A percentile compares a stretch with the other conserved stretches of the same genome.
phyloP scores from a whole-genome alignment of 2,797 vertebrate genomes.

The Dicrostonyx torquatus region DNA sequence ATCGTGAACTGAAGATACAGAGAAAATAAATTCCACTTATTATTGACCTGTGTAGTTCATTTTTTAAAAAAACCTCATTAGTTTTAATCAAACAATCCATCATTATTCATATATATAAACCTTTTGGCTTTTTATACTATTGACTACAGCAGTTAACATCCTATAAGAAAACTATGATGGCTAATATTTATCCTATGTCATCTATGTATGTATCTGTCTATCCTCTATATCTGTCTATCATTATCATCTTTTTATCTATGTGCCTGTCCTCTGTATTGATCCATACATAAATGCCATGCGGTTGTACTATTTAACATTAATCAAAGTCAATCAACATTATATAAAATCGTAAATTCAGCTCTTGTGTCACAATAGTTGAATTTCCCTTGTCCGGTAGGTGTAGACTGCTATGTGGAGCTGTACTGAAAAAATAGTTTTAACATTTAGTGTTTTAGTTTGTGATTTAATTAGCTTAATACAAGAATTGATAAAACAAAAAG shows the following conservation, averaged over 20 bases:
- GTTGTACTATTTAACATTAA: background rate
- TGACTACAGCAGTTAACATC: background rate
- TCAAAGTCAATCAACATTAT: background rate
- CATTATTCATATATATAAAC: background rate
- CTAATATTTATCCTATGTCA: background rate
- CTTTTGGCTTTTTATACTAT: background rate
- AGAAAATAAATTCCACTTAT: background rate
- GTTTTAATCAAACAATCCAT: background rate
- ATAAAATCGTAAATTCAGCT: background rate
- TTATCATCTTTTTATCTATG: background rate
- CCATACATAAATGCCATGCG: background rate
- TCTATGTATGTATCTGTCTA: background rate
- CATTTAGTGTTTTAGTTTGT: background rate
- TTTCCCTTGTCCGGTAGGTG: background rate
- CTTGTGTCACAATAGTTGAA: background rate
- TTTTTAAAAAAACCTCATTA: background rate
- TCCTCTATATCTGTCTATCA: background rate
- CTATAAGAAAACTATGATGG: background rate
- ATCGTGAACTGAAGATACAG: background rate
- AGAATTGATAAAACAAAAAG: background rate
- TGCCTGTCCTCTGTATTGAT: background rate
- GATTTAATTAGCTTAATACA: background rate
- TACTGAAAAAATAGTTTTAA: background rate
- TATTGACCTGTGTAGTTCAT: background rate
- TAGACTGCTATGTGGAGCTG: background rate